Percentiles rank a stretch among this genome's conserved stretches.
Conservation (phyloP, 2,797 vertebrate genomes). For the Tympanoctomys barrerae region DNA sequence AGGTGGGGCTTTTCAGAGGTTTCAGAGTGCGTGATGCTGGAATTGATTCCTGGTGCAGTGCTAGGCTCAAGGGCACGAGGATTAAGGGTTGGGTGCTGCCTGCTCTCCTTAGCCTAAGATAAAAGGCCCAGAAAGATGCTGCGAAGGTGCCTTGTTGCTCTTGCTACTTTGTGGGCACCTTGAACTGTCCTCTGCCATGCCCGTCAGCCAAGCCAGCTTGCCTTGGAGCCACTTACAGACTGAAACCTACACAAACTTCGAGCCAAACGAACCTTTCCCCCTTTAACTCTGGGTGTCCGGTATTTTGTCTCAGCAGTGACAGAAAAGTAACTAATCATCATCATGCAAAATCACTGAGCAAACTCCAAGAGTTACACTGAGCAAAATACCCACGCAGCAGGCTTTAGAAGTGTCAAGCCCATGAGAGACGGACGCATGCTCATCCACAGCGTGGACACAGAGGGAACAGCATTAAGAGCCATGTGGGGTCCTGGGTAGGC, state of each 20-base stretch:
- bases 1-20: background rate
- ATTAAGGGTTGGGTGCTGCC: background rate
- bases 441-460: background rate
- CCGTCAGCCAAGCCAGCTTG: background rate
- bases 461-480: background rate
- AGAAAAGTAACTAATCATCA: background rate
- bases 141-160: background rate
- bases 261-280: background rate
- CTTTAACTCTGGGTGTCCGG: background rate
- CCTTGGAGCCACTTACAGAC: background rate
- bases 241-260: background rate
- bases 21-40: background rate
- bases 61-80: background rate
- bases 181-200: background rate
- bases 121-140: background rate
- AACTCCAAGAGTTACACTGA: background rate
- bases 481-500: background rate
- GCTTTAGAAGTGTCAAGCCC: background rate
- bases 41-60: background rate
- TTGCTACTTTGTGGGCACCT: background rate
- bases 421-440: fast-evolving
- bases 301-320: background rate
- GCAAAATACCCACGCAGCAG: background rate
- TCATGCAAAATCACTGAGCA: background rate
- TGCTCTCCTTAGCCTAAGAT: background rate